A percentile compares a stretch with the other conserved stretches of the same genome.
phyloP scores from a whole-genome alignment of 2,888 invertebrate species.

The Sphaerophoria taeniata region DNA sequence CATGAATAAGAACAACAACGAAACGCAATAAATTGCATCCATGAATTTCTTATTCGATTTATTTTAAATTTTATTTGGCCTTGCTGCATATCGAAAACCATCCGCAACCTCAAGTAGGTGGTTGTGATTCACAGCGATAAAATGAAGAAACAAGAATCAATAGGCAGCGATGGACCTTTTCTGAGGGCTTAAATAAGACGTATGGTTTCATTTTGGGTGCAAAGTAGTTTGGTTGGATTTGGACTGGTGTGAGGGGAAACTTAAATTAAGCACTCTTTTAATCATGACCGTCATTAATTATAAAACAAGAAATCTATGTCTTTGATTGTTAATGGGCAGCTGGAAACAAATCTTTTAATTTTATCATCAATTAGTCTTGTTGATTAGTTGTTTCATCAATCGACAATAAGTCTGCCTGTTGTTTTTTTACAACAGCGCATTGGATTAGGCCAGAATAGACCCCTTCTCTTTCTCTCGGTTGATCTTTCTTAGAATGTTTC shows the following conservation, averaged over 20 bases:
- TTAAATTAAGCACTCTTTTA: constrained; percentile 26
- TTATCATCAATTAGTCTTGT: constrained; percentile 9
- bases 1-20: constrained; percentile 3
- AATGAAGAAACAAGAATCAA: neutral
- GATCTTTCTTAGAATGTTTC: too few species aligned
- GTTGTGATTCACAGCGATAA: neutral
- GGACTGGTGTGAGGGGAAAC: neutral
- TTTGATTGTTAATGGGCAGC: neutral
- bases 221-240: constrained; percentile 3
- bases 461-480: too few species aligned
- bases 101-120: neutral
- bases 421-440: too few species aligned
- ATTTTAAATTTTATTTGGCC: constrained; percentile 56
- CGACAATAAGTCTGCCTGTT: too few species aligned
- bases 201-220: neutral
- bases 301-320: neutral
- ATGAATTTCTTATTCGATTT: constrained; percentile 49
- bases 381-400: constrained; percentile 24
- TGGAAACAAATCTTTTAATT: neutral
- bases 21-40: constrained; percentile 1
- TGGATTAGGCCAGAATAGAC: too few species aligned
- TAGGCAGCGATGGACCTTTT: neutral
- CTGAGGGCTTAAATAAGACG: neutral
- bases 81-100: constrained; percentile 30
- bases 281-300: constrained; percentile 31